phyloP scores from a whole-genome alignment of 1,140 invertebrate genomes.

The Zaprionus capensis region DNA sequence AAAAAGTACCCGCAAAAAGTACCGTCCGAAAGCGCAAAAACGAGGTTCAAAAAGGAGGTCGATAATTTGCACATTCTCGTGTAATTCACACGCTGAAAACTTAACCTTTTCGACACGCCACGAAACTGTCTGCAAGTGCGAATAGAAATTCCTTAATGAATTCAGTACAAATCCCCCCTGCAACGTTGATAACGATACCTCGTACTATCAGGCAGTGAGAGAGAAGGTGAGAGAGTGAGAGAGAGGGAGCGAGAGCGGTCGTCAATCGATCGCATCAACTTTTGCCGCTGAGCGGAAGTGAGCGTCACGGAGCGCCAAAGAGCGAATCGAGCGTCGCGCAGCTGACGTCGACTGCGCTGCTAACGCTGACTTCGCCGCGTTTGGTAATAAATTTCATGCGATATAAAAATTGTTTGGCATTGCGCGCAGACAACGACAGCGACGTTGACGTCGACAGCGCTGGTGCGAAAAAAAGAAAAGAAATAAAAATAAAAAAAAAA shows the following conservation, averaged over 20 bases:
- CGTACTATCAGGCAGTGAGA: not conserved
- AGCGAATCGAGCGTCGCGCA: conserved; percentile 42
- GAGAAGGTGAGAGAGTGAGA: not conserved
- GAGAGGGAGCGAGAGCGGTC: conserved; percentile 16
- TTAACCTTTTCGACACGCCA: conserved; percentile 4
- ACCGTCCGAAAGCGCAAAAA: conserved; percentile 18
- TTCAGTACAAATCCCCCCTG: not conserved
- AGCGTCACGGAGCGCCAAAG: conserved; percentile 43
- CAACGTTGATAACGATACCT: conserved; percentile 31
- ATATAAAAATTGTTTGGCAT: conserved; percentile 75
- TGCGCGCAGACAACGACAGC: conserved; percentile 54
- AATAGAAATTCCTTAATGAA: conserved; percentile 14
- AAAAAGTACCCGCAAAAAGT: conserved; percentile 51
- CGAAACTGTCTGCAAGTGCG: conserved; percentile 7
- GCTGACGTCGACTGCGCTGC: conserved; percentile 21
- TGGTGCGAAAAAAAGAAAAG: conserved; percentile 53
- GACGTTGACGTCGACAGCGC: conserved; percentile 53
- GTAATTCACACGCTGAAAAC: conserved; percentile 37
- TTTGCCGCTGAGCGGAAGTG: conserved; percentile 44
- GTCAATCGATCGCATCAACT: conserved; percentile 15
- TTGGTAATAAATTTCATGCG: conserved; percentile 71
- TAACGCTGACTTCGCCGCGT: not conserved
- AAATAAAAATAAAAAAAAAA: not conserved
- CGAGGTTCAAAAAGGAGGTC: conserved; percentile 39
- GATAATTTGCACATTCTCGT: conserved; percentile 36